These are phyloP conservation scores for Stichodactyla mertensii DNA, from an alignment of 64 coral and sea anemone species.

Conservation along the genomic window DNA sequence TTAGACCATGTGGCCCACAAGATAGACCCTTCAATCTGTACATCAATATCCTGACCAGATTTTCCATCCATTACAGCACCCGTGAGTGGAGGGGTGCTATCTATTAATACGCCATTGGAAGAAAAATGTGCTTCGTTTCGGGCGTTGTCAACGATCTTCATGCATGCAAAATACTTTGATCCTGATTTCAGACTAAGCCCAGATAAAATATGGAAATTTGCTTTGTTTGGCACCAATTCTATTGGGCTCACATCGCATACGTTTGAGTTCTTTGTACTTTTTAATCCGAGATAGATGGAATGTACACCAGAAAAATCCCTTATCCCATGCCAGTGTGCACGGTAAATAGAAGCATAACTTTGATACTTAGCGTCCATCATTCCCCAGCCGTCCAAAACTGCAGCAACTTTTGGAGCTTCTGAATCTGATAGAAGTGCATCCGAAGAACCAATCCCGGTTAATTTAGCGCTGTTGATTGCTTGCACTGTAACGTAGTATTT, in stretches of 20 bases:
- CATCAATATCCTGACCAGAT: conserved; percentile 47
- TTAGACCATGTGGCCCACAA: conserved; percentile 77
- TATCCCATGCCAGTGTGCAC: conserved; percentile 88
- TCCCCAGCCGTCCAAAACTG: conserved; percentile 89
- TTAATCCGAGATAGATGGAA: conserved; percentile 60
- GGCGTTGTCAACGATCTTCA: conserved; percentile 77
- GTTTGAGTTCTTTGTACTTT: conserved; percentile 25
- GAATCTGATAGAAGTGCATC: conserved; percentile 68
- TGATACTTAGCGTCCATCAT: conserved; percentile 76
- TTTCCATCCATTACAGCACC: conserved; percentile 77
- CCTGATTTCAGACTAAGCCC: conserved; percentile 66
- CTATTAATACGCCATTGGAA: conserved; percentile 79
- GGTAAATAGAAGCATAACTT: conserved; percentile 74
- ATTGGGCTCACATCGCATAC: conserved; percentile 58
- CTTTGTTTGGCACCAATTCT: conserved; percentile 47
- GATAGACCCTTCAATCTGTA: conserved; percentile 71
- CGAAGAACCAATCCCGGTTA: conserved; percentile 62
- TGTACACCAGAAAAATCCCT: conserved; percentile 79
- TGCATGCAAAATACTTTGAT: conserved; percentile 63
- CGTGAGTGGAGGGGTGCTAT: conserved; percentile 63
- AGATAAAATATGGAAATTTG: conserved; percentile 59
- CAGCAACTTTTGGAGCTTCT: conserved; percentile 62
- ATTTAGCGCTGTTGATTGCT: conserved; percentile 64
- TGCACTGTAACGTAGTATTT: conserved; percentile 81
- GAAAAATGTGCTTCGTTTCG: conserved; percentile 63